phyloP scores from a whole-genome alignment of 2,888 invertebrate species.

The Cloeon dipterum region DNA sequence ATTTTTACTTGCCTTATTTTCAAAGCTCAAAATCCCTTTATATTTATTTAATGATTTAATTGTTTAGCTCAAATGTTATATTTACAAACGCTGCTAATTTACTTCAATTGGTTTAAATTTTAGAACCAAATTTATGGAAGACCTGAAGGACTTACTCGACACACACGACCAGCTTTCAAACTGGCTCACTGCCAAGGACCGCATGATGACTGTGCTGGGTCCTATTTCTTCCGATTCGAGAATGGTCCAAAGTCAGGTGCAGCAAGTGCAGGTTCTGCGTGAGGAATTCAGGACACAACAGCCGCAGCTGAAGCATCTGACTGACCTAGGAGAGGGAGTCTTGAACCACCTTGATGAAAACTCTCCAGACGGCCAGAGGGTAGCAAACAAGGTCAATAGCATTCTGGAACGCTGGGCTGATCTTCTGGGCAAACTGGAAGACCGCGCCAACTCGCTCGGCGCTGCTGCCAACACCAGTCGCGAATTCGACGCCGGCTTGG shows the following conservation, averaged over 20 bases:
- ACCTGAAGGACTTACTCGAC: constrained; percentile 80
- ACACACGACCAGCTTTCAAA: constrained; percentile 59
- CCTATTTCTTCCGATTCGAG: constrained; percentile 90
- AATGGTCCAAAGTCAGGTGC: constrained; percentile 88
- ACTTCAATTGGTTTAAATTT: too few relatives aligned
- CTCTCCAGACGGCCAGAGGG: constrained; percentile 34
- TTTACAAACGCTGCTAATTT: too few relatives aligned
- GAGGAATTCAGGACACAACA: constrained; percentile 90
- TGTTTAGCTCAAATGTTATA: neutral
- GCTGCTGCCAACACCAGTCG: constrained; percentile 82
- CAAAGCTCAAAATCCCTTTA: neutral
- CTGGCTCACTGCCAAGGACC: constrained; percentile 83
- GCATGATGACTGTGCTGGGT: constrained; percentile 85
- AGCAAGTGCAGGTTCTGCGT: constrained; percentile 63
- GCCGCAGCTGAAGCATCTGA: constrained; percentile 65
- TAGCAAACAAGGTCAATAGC: constrained; percentile 45
- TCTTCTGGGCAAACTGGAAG: constrained; percentile 52
- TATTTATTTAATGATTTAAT: neutral
- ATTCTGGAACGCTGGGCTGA: constrained; percentile 63
- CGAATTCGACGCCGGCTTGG: constrained; percentile 75
- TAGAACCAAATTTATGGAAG: constrained; percentile 51
- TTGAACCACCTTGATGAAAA: constrained; percentile 30
- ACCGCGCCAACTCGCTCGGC: constrained; percentile 69
- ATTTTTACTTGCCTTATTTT: too few relatives aligned
- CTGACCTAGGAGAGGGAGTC: constrained; percentile 56